Percentiles rank a stretch among this genome's conserved stretches.
Conservation (phyloP, 2,797 vertebrate species). For the Novumbra hubbsi region DNA sequence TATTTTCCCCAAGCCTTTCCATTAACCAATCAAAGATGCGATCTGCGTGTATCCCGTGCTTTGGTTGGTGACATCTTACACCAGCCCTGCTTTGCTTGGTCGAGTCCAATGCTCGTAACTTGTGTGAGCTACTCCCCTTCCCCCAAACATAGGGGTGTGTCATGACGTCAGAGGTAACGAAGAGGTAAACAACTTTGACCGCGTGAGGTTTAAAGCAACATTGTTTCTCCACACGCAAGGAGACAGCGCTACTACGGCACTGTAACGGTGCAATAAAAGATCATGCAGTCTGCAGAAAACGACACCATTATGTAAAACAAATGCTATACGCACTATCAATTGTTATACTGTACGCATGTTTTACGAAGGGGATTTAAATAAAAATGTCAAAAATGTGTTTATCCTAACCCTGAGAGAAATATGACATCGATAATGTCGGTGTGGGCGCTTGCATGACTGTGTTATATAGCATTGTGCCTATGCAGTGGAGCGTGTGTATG, state of each 20-base stretch:
- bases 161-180: conserved; percentile 80
- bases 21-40: conserved; percentile 60
- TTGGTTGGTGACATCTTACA: conserved; percentile 55
- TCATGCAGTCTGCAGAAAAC: neutral
- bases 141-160: conserved; percentile 80
- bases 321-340: conserved; percentile 25
- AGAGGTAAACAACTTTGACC: conserved; percentile 84
- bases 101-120: conserved; percentile 50
- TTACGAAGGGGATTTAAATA: neutral
- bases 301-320: neutral
- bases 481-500: conserved; percentile 56
- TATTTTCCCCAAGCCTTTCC: conserved; percentile 64
- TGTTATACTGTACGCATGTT: conserved; percentile 42
- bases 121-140: conserved; percentile 53
- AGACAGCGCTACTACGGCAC: conserved; percentile 22
- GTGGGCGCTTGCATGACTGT: neutral
- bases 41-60: conserved; percentile 32
- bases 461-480: conserved; percentile 46
- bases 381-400: neutral
- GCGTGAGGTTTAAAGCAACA: conserved; percentile 79
- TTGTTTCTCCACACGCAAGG: conserved; percentile 25
- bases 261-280: neutral
- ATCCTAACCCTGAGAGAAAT: neutral
- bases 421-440: neutral
- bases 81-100: conserved; percentile 52